phyloP scores from a whole-genome alignment of 2,113 vertebrate genomes.

The Xyrauchen texanus region DNA sequence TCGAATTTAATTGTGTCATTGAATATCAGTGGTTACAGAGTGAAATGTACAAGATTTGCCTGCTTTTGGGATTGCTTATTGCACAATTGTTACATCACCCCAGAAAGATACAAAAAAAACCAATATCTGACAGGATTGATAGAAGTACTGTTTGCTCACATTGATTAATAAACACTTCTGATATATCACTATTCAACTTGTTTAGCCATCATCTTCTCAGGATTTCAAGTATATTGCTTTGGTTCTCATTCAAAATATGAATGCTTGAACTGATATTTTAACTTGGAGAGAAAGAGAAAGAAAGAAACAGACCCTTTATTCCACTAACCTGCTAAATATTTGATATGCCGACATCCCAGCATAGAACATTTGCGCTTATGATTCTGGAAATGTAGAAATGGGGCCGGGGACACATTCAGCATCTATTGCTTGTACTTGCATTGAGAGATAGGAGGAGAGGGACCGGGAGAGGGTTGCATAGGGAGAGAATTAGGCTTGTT shows the following conservation, averaged over 20 bases:
- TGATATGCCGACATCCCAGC: slow-evolving; percentile 59
- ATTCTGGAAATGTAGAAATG: slow-evolving; percentile 45
- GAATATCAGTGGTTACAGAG: background rate
- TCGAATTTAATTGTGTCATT: background rate
- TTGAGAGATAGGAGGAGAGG: slow-evolving; percentile 1
- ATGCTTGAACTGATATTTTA: slow-evolving; percentile 50
- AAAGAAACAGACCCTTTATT: slow-evolving; percentile 62
- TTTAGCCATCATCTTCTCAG: slow-evolving; percentile 27
- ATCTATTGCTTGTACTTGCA: slow-evolving; percentile 30
- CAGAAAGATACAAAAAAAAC: background rate
- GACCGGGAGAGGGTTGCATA: background rate
- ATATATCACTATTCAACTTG: slow-evolving; percentile 34
- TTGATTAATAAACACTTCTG: background rate
- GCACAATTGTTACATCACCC: background rate
- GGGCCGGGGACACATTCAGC: slow-evolving; percentile 38
- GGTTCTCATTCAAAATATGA: slow-evolving; percentile 20
- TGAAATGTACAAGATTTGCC: background rate
- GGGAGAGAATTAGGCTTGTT: too few species aligned
- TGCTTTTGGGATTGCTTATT: slow-evolving; percentile 6
- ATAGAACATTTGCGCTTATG: slow-evolving; percentile 60
- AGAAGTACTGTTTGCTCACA: background rate
- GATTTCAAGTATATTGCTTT: slow-evolving; percentile 7
- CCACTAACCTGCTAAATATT: slow-evolving; percentile 68
- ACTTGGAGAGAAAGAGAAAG: slow-evolving; percentile 37
- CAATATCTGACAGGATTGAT: background rate